Evolutionary conservation across 1,140 invertebrate species (phyloP).

Genomic region (Lordiphosa collinella): DNA sequence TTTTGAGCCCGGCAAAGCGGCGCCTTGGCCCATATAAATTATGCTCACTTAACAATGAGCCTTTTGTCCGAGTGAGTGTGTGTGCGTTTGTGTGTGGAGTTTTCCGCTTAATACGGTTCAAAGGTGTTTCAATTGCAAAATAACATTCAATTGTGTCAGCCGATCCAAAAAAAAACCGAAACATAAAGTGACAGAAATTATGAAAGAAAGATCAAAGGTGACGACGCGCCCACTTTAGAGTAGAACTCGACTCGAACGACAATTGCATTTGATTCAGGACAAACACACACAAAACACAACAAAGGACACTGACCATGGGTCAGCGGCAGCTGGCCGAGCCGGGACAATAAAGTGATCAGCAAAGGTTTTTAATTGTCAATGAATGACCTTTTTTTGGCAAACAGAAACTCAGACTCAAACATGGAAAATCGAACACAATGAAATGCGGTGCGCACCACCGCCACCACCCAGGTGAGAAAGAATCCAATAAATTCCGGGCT

Average conservation of each 20-base stretch:
- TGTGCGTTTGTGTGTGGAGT: conserved; percentile 21
- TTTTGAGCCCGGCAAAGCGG: conserved; percentile 34
- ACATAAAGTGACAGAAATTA: conserved; percentile 66
- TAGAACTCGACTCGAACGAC: conserved; percentile 26
- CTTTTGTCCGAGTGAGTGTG: conserved; percentile 4
- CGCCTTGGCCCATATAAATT: conserved; percentile 68
- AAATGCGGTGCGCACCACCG: neutral
- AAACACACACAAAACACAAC: conserved; percentile 20
- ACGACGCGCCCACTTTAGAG: conserved; percentile 61
- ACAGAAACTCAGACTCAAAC: conserved; percentile 22
- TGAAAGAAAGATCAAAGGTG: conserved; percentile 72
- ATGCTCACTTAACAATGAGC: conserved; percentile 58
- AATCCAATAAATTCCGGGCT: conserved; percentile 44
- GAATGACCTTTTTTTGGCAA: conserved; percentile 57
- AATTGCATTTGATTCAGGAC: conserved; percentile 56
- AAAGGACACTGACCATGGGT: neutral
- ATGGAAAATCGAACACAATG: conserved; percentile 12
- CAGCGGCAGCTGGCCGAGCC: neutral
- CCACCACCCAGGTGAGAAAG: conserved; percentile 62
- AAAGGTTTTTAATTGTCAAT: conserved; percentile 67
- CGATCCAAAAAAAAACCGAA: conserved; percentile 11
- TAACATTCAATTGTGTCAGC: conserved; percentile 46
- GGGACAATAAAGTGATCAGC: conserved; percentile 69
- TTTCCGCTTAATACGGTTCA: conserved; percentile 66
- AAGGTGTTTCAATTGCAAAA: conserved; percentile 72